Conservation (phyloP, 2,888 invertebrate genomes). For the Drosophila fulvimacula region DNA sequence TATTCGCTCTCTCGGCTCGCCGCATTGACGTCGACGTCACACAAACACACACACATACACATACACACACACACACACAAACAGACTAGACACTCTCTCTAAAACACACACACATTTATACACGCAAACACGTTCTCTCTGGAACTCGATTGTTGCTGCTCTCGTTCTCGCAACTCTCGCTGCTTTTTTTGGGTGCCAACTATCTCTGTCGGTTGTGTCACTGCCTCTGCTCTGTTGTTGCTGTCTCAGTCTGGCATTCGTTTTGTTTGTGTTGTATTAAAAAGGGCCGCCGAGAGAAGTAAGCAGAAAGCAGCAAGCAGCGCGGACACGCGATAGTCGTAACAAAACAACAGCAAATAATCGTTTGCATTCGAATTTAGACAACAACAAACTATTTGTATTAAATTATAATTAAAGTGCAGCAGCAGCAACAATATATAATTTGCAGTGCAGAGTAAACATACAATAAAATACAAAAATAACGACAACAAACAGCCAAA, state of each 20-base stretch:
- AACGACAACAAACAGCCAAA: constrained; percentile 18
- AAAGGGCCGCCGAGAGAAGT: constrained; percentile 54
- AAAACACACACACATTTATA: constrained; percentile 8
- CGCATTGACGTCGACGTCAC: constrained; percentile 60
- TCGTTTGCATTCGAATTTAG: constrained; percentile 47
- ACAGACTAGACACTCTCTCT: constrained; percentile 18
- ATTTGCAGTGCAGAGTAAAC: too few relatives aligned
- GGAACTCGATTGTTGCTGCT: constrained; percentile 49
- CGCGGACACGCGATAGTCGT: constrained; percentile 60
- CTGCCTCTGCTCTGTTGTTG: constrained; percentile 20
- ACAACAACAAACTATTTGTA: constrained; percentile 28
- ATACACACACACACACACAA: constrained; percentile 13
- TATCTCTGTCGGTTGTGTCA: constrained; percentile 41
- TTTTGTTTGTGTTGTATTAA: constrained; percentile 66
- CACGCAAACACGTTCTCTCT: constrained; percentile 13
- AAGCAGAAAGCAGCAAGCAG: constrained; percentile 41
- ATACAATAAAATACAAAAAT: constrained; percentile 19
- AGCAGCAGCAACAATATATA: constrained; percentile 16
- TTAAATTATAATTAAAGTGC: constrained; percentile 37
- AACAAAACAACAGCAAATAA: constrained; percentile 48
- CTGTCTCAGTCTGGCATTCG: constrained; percentile 52
- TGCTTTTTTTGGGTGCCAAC: constrained; percentile 34
- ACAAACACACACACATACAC: constrained; percentile 16
- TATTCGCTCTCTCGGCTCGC: constrained; percentile 52
- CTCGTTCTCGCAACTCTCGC: constrained; percentile 53